Evolutionary conservation across 2,113 vertebrate genomes (phyloP).

Genomic region (Ranitomeya imitator): DNA sequence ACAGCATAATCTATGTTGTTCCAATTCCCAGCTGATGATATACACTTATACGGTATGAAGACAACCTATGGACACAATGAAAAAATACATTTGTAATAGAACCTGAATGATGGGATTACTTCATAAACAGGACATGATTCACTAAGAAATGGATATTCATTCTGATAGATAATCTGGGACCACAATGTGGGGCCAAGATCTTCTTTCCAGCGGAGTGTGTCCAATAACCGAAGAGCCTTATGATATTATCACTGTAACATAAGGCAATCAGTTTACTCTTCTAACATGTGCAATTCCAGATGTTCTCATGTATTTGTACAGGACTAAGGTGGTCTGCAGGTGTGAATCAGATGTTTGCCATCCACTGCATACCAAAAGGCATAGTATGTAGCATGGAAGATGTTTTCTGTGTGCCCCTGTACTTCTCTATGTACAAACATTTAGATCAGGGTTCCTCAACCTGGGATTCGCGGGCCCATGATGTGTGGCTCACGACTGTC

Average conservation of each 20-base stretch:
- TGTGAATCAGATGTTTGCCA: background rate
- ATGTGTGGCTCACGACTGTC: too few relatives aligned
- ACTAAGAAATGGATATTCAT: background rate
- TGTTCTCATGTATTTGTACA: background rate
- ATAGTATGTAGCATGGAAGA: background rate
- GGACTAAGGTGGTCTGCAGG: background rate
- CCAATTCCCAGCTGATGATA: background rate
- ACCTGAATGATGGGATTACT: background rate
- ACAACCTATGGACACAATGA: background rate
- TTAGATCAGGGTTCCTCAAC: too few relatives aligned
- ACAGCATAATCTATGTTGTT: background rate
- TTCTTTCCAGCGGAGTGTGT: background rate
- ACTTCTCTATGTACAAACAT: too few relatives aligned
- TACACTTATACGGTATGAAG: background rate
- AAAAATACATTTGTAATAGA: background rate
- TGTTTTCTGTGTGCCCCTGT: background rate
- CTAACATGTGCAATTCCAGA: background rate
- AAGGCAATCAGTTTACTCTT: background rate
- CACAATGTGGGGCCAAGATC: background rate
- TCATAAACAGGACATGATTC: conserved; percentile 10
- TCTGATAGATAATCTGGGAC: background rate
- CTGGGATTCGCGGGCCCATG: too few relatives aligned
- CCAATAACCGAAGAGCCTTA: background rate
- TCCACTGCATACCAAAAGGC: background rate
- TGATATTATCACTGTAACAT: background rate